Evolutionary conservation across 2,888 invertebrate species (phyloP), one percentile per base, ranked within the genome.

Genomic region (Sarcophaga subvicina): DNA sequence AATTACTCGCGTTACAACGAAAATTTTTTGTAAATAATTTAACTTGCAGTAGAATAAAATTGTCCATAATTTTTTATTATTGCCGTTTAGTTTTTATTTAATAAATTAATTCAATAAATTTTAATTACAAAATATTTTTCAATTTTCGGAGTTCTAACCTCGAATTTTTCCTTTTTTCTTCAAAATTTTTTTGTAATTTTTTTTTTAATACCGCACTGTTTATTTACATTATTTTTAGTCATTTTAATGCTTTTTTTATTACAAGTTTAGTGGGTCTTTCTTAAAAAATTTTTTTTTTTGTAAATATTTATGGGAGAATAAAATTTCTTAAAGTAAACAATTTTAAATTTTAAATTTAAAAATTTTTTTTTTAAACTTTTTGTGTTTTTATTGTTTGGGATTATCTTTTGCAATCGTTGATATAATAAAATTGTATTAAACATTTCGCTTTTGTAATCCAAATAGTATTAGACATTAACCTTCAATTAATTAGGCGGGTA

Each of bases 321-420:
- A 47, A 75, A 47, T 75, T 47, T 22, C 62, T 20, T 5, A 71
- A 80, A 54, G 54, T 71, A 71, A 80, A 71, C 54, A 37, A 8
- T 10, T 4, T 20, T n/a, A 76, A 45, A 63, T 37, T 37, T 49
- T 3, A 49, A 49, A 14, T n/a, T n/a, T n/a, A 11, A 11, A 12
- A 14, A 12, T 0, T 54, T 54, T 54, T 14, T 54, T 54, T 5
- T 54, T 17, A 14, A 14, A 14, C 1, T 3, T 14, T 54, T 54
- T 54, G 54, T 17, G 4, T 54, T 54, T 54, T 12, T 4, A 14
- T 54, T 54, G 49, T 62, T 70, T 22, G 47, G n/a, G 54, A 71
- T 63, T 80, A 59, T 27, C 17, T 80, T 71, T 59, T 54, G 25
- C 64, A 72, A 80, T 80, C 37, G 64, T 27, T 60, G 60, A 12